phyloP scores from a whole-genome alignment of 2,113 vertebrate genomes.

The Myiagra hebetior region DNA sequence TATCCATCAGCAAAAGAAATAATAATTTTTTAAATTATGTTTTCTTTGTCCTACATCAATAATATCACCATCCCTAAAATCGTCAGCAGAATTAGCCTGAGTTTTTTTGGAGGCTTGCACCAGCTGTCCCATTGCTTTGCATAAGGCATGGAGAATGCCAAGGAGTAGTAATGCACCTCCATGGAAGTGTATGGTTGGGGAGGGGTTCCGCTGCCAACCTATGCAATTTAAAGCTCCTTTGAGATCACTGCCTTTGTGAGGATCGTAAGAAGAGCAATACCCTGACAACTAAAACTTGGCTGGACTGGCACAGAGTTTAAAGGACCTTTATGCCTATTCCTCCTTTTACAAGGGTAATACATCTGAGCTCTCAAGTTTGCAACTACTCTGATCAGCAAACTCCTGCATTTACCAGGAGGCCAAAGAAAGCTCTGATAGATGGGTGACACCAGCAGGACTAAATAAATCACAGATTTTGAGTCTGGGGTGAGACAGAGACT shows the following conservation, averaged over 20 bases:
- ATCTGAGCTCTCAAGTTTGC: neutral
- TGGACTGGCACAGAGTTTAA: neutral
- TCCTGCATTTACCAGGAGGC: neutral
- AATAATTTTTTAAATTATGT: neutral
- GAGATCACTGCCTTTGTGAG: neutral
- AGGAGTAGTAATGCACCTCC: neutral
- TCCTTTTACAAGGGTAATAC: neutral
- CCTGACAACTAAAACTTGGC: neutral
- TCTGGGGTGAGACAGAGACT: neutral
- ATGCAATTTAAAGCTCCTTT: neutral
- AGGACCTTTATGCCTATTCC: neutral
- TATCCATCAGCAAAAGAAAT: neutral
- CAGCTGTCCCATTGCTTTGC: neutral
- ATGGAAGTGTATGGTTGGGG: neutral
- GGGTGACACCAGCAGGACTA: neutral
- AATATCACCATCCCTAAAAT: neutral
- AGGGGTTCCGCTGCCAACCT: neutral
- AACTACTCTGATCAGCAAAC: neutral
- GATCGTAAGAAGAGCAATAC: accelerated
- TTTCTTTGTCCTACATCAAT: neutral
- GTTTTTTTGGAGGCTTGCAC: neutral
- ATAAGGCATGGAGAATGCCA: no score
- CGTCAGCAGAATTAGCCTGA: neutral
- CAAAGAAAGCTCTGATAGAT: neutral
- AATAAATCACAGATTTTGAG: neutral